phyloP scores from a whole-genome alignment of 2,888 invertebrate species.

The Hirtodrosophila histrioides region DNA sequence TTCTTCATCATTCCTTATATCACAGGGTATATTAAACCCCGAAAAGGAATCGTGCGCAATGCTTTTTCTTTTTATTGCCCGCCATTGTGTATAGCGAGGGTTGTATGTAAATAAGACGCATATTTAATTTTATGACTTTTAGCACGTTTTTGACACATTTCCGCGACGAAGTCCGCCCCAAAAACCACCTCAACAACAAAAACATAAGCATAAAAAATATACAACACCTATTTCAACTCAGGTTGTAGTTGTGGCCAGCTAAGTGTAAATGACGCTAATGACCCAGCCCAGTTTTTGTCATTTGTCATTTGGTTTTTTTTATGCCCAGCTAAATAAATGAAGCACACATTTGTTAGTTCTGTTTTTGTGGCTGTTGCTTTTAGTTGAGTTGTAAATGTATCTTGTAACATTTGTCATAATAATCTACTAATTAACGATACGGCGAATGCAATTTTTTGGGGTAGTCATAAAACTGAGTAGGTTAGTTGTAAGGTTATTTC shows the following conservation, averaged over 20 bases:
- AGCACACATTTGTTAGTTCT: slow-evolving; percentile 23
- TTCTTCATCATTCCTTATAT: too few species aligned
- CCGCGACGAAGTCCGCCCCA: slow-evolving; percentile 57
- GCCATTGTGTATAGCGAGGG: slow-evolving; percentile 39
- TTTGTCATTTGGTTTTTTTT: slow-evolving; percentile 52
- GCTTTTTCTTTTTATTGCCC: slow-evolving; percentile 58
- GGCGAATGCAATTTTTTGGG: slow-evolving; percentile 4
- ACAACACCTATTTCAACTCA: background rate
- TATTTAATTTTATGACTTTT: slow-evolving; percentile 80
- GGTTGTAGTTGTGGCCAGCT: slow-evolving; percentile 38
- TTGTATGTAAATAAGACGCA: slow-evolving; percentile 77
- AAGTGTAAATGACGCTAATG: slow-evolving; percentile 81
- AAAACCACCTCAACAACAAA: background rate
- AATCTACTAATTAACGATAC: slow-evolving; percentile 51
- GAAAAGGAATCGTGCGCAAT: slow-evolving; percentile 27
- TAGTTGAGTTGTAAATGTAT: slow-evolving; percentile 72
- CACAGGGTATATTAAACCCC: background rate
- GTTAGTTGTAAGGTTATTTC: background rate
- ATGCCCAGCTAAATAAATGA: slow-evolving; percentile 10
- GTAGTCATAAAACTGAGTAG: background rate
- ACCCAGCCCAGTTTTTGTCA: slow-evolving; percentile 74
- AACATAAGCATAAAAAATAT: background rate
- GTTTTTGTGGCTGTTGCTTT: slow-evolving; percentile 44
- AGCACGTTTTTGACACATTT: slow-evolving; percentile 80
- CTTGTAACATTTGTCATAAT: slow-evolving; percentile 70